phyloP scores from a whole-genome alignment of 2,797 vertebrate genomes.

The Lutjanus campechanus region DNA sequence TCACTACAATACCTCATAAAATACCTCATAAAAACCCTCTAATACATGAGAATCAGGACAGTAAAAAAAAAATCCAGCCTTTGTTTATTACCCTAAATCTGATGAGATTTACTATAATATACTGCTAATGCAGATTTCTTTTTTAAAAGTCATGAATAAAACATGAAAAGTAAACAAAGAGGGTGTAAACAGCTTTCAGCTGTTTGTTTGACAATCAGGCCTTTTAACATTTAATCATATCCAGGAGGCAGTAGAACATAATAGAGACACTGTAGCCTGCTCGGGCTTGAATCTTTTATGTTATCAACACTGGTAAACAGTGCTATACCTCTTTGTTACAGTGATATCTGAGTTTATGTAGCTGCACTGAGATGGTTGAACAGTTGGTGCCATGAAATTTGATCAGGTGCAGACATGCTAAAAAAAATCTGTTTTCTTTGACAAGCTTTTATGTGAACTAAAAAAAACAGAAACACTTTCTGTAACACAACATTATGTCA shows the following conservation, averaged over 20 bases:
- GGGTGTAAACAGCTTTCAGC: conserved; percentile 48
- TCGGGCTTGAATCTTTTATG: conserved; percentile 48
- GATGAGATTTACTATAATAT: conserved; percentile 31
- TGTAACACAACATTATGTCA: too few species aligned
- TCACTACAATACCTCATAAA: conserved; percentile 23
- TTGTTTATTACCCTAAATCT: conserved; percentile 16
- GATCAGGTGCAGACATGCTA: conserved; percentile 1
- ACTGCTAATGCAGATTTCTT: conserved; percentile 14
- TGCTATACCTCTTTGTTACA: background rate
- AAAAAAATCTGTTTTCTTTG: conserved; percentile 5
- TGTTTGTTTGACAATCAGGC: conserved; percentile 53
- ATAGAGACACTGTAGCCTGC: conserved; percentile 7
- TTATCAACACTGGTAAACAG: conserved; percentile 11
- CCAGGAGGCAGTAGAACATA: conserved; percentile 36
- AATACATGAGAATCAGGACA: conserved; percentile 22
- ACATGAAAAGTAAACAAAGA: conserved; percentile 62
- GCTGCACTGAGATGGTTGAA: background rate
- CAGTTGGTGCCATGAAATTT: conserved; percentile 26
- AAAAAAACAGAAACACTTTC: too few species aligned
- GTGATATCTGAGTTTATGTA: conserved; percentile 11
- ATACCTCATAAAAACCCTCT: conserved; percentile 23
- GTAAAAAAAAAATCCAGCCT: background rate
- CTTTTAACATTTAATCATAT: conserved; percentile 67
- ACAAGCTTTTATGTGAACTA: background rate
- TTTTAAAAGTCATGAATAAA: conserved; percentile 60